Conservation (phyloP, 2,113 vertebrate species). For the Varanus komodoensis region DNA sequence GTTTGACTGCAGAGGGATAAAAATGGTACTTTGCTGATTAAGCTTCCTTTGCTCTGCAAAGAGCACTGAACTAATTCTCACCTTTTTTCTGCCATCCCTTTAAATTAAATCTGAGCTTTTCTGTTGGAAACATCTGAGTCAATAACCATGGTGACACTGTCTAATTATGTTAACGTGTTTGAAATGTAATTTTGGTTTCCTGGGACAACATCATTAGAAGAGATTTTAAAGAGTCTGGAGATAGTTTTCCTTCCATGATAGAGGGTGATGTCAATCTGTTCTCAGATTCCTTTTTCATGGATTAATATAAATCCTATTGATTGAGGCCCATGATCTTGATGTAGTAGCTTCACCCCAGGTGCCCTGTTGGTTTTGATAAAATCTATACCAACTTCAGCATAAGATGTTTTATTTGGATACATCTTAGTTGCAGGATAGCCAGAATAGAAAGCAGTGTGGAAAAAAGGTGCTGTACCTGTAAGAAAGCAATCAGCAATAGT, state of each 20-base stretch:
- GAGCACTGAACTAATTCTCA: not conserved
- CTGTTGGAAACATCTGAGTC: conserved; percentile 11
- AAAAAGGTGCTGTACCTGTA: too few species aligned
- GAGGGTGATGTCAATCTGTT: not conserved
- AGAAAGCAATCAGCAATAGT: too few species aligned
- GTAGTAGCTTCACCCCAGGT: not conserved
- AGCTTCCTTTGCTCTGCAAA: not conserved
- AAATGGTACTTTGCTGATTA: not conserved
- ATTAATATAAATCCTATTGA: not conserved
- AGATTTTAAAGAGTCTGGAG: not conserved
- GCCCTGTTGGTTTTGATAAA: not conserved
- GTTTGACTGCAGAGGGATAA: not conserved
- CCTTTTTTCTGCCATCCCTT: not conserved
- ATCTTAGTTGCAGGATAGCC: too few species aligned
- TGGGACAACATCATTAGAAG: not conserved
- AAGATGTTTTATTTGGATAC: not conserved
- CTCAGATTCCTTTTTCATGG: not conserved
- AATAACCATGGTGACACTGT: conserved; percentile 17
- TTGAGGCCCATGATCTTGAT: not conserved
- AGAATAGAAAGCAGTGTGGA: too few species aligned
- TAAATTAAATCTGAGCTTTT: not conserved
- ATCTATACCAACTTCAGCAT: not conserved
- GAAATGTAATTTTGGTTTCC: conserved; percentile 17
- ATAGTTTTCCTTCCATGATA: not conserved
- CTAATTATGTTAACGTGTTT: conserved; percentile 19